Evolutionary conservation across 1,140 invertebrate species (phyloP), one percentile per base, ranked within the genome.

Genomic region (Microplitis demolitor): DNA sequence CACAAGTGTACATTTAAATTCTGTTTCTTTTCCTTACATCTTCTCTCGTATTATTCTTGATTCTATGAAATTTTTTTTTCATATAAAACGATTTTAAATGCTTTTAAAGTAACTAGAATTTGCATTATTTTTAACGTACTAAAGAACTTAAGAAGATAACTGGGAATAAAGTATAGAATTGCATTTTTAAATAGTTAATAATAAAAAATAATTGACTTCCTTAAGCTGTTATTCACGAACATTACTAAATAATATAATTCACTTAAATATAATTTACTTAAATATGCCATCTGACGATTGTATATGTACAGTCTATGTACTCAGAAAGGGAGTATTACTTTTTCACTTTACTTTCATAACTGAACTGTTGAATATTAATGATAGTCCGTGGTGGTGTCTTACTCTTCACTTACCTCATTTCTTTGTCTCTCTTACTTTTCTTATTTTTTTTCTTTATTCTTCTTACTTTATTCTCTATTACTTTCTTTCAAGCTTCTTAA

Each of bases 261-360:
- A 84, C 80, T 84, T 83, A 45, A 83, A 78, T 78, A 84, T 82
- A 84, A 84, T 84, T 82, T 78, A 84, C 80, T 84, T 83, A 82
- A 84, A 82, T 78, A 79, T 78, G 80, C 77, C 75, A 76, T 80
- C 72, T 69, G 66, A 58, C 39, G 50, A 51, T 60, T 69, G 34
- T 69, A 71, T 69, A 45, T 45, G 39, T 45, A 75, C 63, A 69
- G 72, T 50, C 63, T 62, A 61, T 11, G 33, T 34, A 62, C 37
- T 37, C 67, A 67, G 69, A 53, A 72, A 68, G 54, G 64, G 37
- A 75, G 78, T 79, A 82, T 84, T 84, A 85, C 81, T 85, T 85
- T 85, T 85, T 85, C 84, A 85, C 83, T 85, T 85, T 84, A 84
- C 82, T 84, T 84, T 85, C 83, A 85, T 85, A 85, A 84, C 84